Conservation (phyloP, 2,888 invertebrate species). For the Dorcus parallelipipedus region DNA sequence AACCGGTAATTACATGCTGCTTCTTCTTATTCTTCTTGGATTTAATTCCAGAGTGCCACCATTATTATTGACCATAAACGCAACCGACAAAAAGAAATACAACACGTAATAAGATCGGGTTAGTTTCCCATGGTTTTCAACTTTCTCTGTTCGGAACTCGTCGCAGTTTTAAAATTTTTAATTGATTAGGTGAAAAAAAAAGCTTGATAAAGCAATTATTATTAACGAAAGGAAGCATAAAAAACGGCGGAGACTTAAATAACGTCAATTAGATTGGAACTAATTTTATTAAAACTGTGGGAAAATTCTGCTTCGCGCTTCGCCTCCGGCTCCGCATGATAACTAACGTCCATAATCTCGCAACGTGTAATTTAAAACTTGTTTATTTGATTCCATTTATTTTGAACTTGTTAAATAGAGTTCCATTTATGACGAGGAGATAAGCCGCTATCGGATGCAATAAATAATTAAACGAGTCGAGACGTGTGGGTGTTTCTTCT, state of each 20-base stretch:
- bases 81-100: too few species aligned
- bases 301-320: conserved; percentile 3
- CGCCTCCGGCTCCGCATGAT: not conserved
- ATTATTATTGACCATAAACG: too few species aligned
- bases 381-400: not conserved
- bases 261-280: conserved; percentile 2
- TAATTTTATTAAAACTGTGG: conserved; percentile 11
- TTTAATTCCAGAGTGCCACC: too few species aligned
- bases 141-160: not conserved
- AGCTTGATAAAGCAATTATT: not conserved
- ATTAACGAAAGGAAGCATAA: not conserved
- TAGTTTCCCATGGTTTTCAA: too few species aligned
- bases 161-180: not conserved
- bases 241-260: not conserved
- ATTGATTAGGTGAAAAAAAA: not conserved
- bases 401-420: too few species aligned
- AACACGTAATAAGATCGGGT: too few species aligned
- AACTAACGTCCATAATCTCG: not conserved
- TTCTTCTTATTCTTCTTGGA: too few species aligned
- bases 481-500: too few species aligned
- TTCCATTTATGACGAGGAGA: too few species aligned
- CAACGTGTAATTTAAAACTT: conserved; percentile 2
- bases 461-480: too few species aligned
- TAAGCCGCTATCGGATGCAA: too few species aligned
- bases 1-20: not conserved